A percentile compares a stretch with the other conserved stretches of the same genome.
Conservation (phyloP, 2,113 vertebrate species). For the Calyptomena viridis region DNA sequence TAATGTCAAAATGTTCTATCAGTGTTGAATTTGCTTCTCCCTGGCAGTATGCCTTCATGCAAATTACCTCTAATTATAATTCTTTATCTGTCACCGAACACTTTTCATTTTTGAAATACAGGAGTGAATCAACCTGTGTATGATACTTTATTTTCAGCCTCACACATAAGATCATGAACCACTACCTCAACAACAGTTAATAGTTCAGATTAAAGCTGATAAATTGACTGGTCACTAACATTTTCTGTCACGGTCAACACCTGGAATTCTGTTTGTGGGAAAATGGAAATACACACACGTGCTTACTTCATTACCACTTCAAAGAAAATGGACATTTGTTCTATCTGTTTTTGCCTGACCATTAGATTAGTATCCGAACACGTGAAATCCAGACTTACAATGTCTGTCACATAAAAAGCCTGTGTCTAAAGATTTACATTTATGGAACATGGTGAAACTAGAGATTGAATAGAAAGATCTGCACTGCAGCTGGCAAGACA, state of each 20-base stretch:
- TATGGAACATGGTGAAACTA: not conserved
- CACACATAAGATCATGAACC: not conserved
- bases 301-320: not conserved
- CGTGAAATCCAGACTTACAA: not conserved
- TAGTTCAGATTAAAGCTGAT: not conserved
- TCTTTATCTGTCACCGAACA: not conserved
- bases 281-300: not conserved
- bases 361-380: not conserved
- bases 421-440: not conserved
- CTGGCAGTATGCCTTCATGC: not conserved
- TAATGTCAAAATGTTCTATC: constrained; percentile 1
- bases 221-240: not conserved
- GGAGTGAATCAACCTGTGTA: not conserved
- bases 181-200: not conserved
- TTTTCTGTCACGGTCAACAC: not conserved
- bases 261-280: not conserved
- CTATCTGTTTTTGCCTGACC: not conserved
- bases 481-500: not conserved
- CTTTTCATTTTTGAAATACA: not conserved
- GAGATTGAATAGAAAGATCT: not conserved
- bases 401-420: not conserved
- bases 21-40: not conserved
- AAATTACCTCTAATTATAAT: constrained; percentile 22
- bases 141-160: not conserved
- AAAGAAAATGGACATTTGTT: not conserved